Conservation (phyloP, 2,113 vertebrate genomes). For the Abramis brama region DNA sequence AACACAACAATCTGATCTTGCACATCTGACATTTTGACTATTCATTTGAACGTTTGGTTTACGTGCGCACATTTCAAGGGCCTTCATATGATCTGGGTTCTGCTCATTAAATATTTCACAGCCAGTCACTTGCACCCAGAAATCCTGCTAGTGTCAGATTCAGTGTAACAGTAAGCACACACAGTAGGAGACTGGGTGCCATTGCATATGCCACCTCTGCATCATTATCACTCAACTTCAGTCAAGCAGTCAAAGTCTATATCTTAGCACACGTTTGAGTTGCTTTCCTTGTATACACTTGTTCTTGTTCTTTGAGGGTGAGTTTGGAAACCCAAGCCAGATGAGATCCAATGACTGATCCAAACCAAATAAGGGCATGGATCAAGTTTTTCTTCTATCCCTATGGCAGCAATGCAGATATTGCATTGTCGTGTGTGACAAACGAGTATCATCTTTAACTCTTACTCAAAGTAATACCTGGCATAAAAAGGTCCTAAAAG, state of each 20-base stretch:
- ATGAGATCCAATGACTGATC: constrained; percentile 62
- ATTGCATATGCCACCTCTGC: neutral
- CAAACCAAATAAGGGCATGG: constrained; percentile 55
- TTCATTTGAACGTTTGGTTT: neutral
- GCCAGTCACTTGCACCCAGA: constrained; percentile 32
- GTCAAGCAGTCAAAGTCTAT: constrained; percentile 7
- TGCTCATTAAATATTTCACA: constrained; percentile 67
- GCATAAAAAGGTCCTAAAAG: neutral
- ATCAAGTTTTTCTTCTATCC: constrained; percentile 63
- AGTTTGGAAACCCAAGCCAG: constrained; percentile 63
- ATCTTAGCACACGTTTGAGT: neutral
- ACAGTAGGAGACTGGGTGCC: neutral
- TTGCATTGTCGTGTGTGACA: constrained; percentile 6
- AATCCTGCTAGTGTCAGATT: neutral
- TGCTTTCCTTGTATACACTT: constrained; percentile 3
- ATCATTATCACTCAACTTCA: neutral
- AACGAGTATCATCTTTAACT: neutral
- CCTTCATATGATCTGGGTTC: constrained; percentile 14
- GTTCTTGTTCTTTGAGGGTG: constrained; percentile 12
- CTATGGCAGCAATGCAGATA: constrained; percentile 55
- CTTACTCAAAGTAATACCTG: neutral
- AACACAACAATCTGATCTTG: neutral
- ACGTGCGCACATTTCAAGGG: neutral
- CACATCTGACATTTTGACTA: neutral
- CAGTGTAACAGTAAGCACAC: neutral